A percentile compares a stretch with the other conserved stretches of the same genome.
phyloP scores from a whole-genome alignment of 1,140 invertebrate genomes.

The Euborellia annulipes region DNA sequence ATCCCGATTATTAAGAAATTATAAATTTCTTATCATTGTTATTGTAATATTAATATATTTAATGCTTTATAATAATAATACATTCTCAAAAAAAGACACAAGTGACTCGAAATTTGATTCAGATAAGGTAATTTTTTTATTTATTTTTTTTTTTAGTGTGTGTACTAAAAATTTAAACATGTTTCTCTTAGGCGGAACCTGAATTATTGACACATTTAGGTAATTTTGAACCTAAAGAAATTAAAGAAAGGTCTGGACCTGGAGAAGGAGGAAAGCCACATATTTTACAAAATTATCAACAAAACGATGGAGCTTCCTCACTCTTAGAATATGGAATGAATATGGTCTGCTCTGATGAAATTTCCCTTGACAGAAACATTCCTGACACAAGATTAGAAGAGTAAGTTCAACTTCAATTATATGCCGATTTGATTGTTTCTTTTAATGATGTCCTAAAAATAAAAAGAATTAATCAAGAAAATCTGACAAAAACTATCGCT shows the following conservation, averaged over 20 bases:
- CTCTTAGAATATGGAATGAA: slow-evolving; percentile 92
- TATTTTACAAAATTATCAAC: slow-evolving; percentile 48
- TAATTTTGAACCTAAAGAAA: slow-evolving; percentile 51
- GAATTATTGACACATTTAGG: slow-evolving; percentile 28
- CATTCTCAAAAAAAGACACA: too few species aligned
- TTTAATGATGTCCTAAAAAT: too few species aligned
- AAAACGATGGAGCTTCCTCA: slow-evolving; percentile 58
- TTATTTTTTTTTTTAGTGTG: slow-evolving; percentile 15
- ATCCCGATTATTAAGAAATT: too few species aligned
- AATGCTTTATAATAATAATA: too few species aligned
- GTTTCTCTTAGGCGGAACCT: slow-evolving; percentile 12
- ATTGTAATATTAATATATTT: too few species aligned
- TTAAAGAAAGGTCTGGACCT: slow-evolving; percentile 44
- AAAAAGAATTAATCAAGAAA: too few species aligned
- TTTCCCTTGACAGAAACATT: slow-evolving; percentile 62
- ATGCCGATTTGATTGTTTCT: too few species aligned
- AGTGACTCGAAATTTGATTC: too few species aligned
- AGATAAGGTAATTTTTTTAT: background rate
- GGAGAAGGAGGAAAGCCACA: slow-evolving; percentile 72
- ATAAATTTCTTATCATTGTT: too few species aligned
- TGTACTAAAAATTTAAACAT: background rate
- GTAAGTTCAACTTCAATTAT: slow-evolving; percentile 37
- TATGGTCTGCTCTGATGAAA: slow-evolving; percentile 91
- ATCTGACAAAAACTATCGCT: too few species aligned
- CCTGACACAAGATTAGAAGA: slow-evolving; percentile 75